These are phyloP conservation scores for Tretioscincus oriximinensis DNA, from an alignment of 2,113 vertebrate species.

Conservation along the genomic window DNA sequence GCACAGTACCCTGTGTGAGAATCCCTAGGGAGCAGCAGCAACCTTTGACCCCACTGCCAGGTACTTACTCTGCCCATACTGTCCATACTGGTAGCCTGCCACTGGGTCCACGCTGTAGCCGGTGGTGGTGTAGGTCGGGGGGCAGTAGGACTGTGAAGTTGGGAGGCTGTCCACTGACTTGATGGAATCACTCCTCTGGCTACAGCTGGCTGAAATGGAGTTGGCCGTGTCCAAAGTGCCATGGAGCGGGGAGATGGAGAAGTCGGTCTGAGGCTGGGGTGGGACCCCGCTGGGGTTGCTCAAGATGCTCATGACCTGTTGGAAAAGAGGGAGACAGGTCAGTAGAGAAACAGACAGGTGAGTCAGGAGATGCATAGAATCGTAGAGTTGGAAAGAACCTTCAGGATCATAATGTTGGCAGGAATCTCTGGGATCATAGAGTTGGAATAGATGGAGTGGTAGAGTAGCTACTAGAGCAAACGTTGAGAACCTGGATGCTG, in stretches of 20 bases:
- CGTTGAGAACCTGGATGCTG: no score
- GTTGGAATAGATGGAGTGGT: no score
- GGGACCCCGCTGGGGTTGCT: slow-evolving; percentile 90
- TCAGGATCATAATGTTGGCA: no score
- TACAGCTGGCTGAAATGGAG: slow-evolving; percentile 97
- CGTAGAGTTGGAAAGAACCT: no score
- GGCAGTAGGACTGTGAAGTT: slow-evolving; percentile 97
- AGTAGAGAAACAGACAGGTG: not conserved
- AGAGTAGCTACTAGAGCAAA: no score
- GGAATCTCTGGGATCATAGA: no score
- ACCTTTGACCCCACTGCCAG: not conserved
- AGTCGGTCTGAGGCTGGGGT: slow-evolving; percentile 93
- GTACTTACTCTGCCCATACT: slow-evolving; percentile 96
- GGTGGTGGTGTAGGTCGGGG: slow-evolving; percentile 96
- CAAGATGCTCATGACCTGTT: slow-evolving; percentile 97
- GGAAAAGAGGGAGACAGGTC: not conserved
- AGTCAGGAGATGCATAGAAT: no score
- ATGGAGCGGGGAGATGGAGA: slow-evolving; percentile 97
- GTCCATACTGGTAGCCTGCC: slow-evolving; percentile 96
- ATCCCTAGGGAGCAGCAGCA: not conserved
- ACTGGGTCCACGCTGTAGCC: slow-evolving; percentile 98
- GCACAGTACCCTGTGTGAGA: no score
- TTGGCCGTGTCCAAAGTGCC: slow-evolving; percentile 89
- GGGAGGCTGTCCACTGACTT: slow-evolving; percentile 95
- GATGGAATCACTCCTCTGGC: slow-evolving; percentile 95